These are phyloP conservation scores for Forbesichthys papilliferus DNA, from an alignment of 2,113 vertebrate genomes.

Conservation along the genomic window DNA sequence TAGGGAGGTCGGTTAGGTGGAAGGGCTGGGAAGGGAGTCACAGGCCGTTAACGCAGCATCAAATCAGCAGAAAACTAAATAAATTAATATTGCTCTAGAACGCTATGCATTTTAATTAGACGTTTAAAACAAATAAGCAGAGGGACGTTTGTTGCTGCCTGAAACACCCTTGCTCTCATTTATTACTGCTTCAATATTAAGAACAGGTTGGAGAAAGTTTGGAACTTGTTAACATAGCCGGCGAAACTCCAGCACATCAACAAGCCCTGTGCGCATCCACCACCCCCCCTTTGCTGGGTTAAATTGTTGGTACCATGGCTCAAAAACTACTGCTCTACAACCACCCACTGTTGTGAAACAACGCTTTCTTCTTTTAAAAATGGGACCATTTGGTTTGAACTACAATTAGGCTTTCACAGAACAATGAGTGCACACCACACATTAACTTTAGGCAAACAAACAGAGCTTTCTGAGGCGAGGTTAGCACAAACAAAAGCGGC, in stretches of 20 bases:
- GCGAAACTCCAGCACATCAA: no score
- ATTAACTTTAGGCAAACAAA: constrained; percentile 49
- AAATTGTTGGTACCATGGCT: no score
- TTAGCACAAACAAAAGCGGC: constrained; percentile 52
- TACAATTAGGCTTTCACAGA: constrained; percentile 61
- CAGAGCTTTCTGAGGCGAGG: constrained; percentile 40
- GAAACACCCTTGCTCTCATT: no score
- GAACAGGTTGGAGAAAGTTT: constrained; percentile 63
- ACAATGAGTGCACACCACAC: constrained; percentile 37
- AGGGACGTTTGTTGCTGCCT: constrained; percentile 1
- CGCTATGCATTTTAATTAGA: constrained; percentile 74
- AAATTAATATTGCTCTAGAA: constrained; percentile 56
- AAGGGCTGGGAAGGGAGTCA: constrained; percentile 52
- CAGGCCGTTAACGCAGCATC: constrained; percentile 52
- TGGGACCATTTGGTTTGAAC: constrained; percentile 32
- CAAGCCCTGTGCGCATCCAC: no score
- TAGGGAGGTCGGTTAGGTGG: constrained; percentile 55
- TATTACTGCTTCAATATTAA: constrained; percentile 66
- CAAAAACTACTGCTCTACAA: constrained; percentile 42
- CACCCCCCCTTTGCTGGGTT: constrained; percentile 56
- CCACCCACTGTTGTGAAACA: constrained; percentile 25
- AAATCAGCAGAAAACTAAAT: constrained; percentile 30
- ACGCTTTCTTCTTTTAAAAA: background rate
- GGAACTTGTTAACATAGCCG: no score
- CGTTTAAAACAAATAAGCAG: constrained; percentile 70